phyloP scores from a whole-genome alignment of 2,888 invertebrate genomes.

The Brachylomia viminalis region DNA sequence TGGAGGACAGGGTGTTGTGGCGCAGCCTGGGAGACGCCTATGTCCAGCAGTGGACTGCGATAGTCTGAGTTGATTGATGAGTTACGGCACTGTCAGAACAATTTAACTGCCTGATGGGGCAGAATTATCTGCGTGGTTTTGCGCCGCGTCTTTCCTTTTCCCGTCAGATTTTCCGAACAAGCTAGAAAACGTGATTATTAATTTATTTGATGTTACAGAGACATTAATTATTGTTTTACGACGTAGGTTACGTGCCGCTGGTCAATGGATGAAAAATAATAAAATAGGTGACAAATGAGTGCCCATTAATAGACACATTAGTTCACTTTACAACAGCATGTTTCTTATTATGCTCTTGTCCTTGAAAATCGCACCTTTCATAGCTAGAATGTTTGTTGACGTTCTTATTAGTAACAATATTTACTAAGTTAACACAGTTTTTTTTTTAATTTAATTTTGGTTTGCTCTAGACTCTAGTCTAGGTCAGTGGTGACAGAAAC shows the following conservation, averaged over 20 bases:
- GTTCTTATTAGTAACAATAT: not conserved
- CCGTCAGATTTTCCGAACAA: not conserved
- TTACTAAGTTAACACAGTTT: not conserved
- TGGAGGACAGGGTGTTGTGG: too few species aligned
- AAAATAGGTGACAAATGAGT: not conserved
- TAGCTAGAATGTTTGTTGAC: not conserved
- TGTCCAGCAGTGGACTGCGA: too few species aligned
- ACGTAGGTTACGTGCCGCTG: not conserved
- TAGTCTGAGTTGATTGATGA: too few species aligned
- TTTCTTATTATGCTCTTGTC: not conserved
- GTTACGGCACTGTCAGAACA: too few species aligned
- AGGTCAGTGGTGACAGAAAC: too few species aligned
- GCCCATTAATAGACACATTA: slow-evolving; percentile 1
- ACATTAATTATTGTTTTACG: not conserved
- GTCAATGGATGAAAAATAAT: not conserved
- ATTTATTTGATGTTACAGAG: not conserved
- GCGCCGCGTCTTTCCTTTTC: too few species aligned
- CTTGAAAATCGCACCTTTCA: not conserved
- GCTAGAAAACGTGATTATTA: not conserved
- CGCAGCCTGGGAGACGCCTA: too few species aligned
- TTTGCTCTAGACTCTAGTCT: too few species aligned
- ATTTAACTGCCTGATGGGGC: not conserved
- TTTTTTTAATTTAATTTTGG: too few species aligned
- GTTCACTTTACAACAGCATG: not conserved
- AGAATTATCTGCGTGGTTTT: too few species aligned